A percentile compares a stretch with the other conserved stretches of the same genome.
Conservation (phyloP, 2,888 invertebrate species). For the Acanthosepion esculentum region DNA sequence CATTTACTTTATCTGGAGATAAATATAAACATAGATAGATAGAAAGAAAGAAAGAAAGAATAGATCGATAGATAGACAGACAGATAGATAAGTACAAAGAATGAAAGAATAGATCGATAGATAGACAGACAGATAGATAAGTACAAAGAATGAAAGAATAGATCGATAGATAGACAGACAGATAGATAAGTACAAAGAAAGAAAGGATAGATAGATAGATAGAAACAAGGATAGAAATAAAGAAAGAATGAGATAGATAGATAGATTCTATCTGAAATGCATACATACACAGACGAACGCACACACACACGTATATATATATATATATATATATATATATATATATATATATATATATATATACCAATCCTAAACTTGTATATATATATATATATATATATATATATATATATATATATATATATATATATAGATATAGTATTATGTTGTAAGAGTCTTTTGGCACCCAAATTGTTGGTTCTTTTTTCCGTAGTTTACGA, state of each 20-base stretch:
- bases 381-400: conserved; percentile 19
- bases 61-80: too few species aligned
- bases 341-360: conserved; percentile 37
- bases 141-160: too few species aligned
- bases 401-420: conserved; percentile 38
- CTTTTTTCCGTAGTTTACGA: too few species aligned
- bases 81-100: too few species aligned
- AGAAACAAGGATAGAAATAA: background rate
- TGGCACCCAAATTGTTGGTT: too few species aligned
- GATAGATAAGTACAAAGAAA: background rate
- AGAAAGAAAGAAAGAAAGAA: background rate
- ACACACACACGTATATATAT: background rate
- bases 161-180: background rate
- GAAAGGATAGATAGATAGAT: background rate
- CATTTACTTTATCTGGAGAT: background rate
- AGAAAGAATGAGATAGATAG: too few species aligned
- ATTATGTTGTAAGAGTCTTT: too few species aligned
- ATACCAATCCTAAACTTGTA: too few species aligned
- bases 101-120: background rate
- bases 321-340: conserved; percentile 37
- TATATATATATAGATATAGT: background rate
- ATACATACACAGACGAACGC: background rate
- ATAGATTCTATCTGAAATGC: background rate
- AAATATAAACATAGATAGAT: background rate
- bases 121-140: background rate